These are phyloP conservation scores for Hirtodrosophila histrioides DNA, from an alignment of 2,888 invertebrate species.

Conservation along the genomic window DNA sequence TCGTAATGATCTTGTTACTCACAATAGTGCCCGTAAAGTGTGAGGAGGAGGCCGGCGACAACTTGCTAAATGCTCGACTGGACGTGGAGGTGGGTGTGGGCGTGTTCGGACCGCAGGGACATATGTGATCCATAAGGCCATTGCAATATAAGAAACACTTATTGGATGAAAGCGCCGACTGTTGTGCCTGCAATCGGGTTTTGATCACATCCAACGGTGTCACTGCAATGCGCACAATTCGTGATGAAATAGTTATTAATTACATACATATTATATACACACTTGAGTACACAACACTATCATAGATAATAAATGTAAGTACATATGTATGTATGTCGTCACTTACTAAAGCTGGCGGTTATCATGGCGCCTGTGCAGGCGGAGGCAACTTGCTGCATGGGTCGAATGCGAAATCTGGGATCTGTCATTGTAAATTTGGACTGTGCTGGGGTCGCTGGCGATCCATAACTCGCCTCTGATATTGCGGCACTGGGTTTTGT, in stretches of 20 bases:
- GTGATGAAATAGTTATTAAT: conserved; percentile 38
- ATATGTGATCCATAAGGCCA: conserved; percentile 99
- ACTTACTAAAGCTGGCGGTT: conserved; percentile 94
- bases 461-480: conserved; percentile 6
- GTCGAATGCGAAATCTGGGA: conserved; percentile 88
- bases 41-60: conserved; percentile 38
- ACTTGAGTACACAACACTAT: too few species aligned
- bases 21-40: conserved; percentile 93
- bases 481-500: conserved; percentile 16
- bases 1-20: conserved; percentile 63
- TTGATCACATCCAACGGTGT: conserved; percentile 99
- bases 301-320: too few species aligned
- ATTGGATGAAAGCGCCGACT: conserved; percentile 91
- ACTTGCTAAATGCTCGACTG: conserved; percentile 49
- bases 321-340: conserved; percentile 1
- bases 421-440: conserved; percentile 86
- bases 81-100: conserved; percentile 55
- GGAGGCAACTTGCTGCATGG: conserved; percentile 83
- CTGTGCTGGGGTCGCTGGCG: not conserved
- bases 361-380: conserved; percentile 91
- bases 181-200: conserved; percentile 97
- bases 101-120: conserved; percentile 88
- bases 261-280: not conserved
- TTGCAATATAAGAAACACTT: conserved; percentile 98
- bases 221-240: conserved; percentile 86